A percentile compares a stretch with the other conserved stretches of the same genome.
Conservation (phyloP, 2,797 vertebrate genomes). For the Channa striata region DNA sequence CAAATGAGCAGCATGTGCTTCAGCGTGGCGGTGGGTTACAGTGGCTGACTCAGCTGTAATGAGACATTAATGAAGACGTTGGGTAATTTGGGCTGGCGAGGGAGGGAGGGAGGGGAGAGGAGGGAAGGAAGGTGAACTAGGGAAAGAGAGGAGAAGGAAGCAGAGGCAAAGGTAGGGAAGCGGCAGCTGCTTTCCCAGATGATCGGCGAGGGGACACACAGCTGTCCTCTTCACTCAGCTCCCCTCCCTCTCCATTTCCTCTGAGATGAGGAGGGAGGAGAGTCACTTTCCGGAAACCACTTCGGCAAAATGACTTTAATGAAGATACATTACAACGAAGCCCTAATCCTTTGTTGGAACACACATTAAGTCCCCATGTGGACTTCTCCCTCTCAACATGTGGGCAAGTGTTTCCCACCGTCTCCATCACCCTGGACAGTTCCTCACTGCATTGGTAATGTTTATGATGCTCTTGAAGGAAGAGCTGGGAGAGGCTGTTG, state of each 20-base stretch:
- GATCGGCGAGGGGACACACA: slow-evolving; percentile 70
- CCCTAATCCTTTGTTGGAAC: slow-evolving; percentile 50
- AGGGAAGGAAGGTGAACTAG: slow-evolving; percentile 4
- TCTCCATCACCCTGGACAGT: slow-evolving; percentile 60
- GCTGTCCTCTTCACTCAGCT: slow-evolving; percentile 62
- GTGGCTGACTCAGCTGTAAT: slow-evolving; percentile 77
- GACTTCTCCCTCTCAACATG: slow-evolving; percentile 18
- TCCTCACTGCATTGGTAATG: slow-evolving; percentile 42
- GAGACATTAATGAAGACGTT: slow-evolving; percentile 77
- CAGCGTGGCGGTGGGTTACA: slow-evolving; percentile 51
- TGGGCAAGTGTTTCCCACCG: slow-evolving; percentile 42
- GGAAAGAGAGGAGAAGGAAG: slow-evolving; percentile 26
- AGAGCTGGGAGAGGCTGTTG: slow-evolving; percentile 36
- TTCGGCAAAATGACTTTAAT: slow-evolving; percentile 57
- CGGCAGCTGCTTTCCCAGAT: slow-evolving; percentile 80
- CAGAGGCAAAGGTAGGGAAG: slow-evolving; percentile 48
- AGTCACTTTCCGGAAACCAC: slow-evolving; percentile 33
- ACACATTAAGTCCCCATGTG: slow-evolving; percentile 42
- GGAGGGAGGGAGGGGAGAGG: slow-evolving; percentile 25
- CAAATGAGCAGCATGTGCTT: slow-evolving; percentile 30
- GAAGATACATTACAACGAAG: slow-evolving; percentile 63
- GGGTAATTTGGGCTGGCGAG: slow-evolving; percentile 65
- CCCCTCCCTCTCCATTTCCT: slow-evolving; percentile 45
- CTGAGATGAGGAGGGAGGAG: background rate
- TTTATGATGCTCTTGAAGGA: slow-evolving; percentile 57